These are phyloP conservation scores for Azemiops feae DNA, from an alignment of 2,113 vertebrate genomes.

Conservation along the genomic window DNA sequence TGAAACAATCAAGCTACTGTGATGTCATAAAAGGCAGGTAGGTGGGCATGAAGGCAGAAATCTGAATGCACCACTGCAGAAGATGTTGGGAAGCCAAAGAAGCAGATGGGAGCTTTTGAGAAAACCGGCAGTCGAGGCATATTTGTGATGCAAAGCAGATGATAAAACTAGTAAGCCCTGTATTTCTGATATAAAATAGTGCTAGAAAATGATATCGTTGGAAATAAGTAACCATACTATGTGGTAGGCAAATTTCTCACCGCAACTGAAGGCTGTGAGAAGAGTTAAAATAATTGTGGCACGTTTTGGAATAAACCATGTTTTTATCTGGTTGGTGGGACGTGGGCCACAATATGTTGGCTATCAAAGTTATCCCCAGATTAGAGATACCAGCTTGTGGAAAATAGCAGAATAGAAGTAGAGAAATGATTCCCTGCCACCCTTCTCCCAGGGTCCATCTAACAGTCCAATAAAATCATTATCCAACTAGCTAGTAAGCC, in stretches of 20 bases:
- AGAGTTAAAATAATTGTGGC: background rate
- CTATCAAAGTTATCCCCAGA: background rate
- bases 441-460: background rate
- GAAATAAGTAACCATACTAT: background rate
- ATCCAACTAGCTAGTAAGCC: background rate
- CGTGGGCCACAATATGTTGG: background rate
- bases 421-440: background rate
- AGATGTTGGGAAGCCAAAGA: background rate
- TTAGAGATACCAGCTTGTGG: background rate
- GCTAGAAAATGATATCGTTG: background rate
- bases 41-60: background rate
- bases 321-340: background rate
- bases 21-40: background rate
- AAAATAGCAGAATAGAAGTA: background rate
- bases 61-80: background rate
- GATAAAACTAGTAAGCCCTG: background rate
- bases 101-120: background rate
- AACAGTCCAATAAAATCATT: background rate
- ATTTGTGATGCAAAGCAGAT: background rate
- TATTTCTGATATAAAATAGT: background rate
- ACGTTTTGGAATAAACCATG: background rate
- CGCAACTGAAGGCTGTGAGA: background rate
- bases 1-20: background rate
- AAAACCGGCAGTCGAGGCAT: background rate
- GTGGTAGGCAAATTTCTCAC: background rate